Evolutionary conservation across 1,140 invertebrate genomes (phyloP), one percentile per base, ranked within the genome.

Genomic region (Drosophila jambulina): DNA sequence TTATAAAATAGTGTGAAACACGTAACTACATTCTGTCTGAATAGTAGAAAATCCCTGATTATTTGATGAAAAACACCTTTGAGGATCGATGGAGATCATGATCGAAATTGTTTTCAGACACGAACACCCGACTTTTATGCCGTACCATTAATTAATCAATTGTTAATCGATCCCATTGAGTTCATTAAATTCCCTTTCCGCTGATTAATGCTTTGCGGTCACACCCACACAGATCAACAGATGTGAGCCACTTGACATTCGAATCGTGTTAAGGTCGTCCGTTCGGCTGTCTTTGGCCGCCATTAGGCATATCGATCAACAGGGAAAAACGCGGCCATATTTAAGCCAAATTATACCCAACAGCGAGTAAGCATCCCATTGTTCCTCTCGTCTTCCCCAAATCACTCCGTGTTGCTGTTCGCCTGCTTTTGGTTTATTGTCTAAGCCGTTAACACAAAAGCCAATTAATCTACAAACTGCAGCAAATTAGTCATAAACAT

Each of bases 391-490:
- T 32, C 49, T 56, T 21, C 23, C 38, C 49, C 21, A 72, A 72
- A 49, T 71, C 36, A 80, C 57, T 69, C 74, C 38, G 70, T 63
- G 51, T 27, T 36, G 40, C 19, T 60, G 23, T 29, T 19, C 19
- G 40, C 46, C 12, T 48, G 32, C 29, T 43, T 27, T 65, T 58
- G 29, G 45, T 78, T 71, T 71, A 71, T 63, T 67, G 72, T 77
- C 53, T 76, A 43, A 53, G 78, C 77, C 82, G 75, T 86, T 86
- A 86, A 88, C 59, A 76, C 59, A 78, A 88, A 84, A 78, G 46
- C 65, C 80, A 87, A 90, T 90, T 87, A 90, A 90, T 87, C 85
- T 75, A 82, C 70, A 75, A 87, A 88, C 72, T 90, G 81, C 84
- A 75, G 70, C 67, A 75, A 83, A 87, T 87, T 80, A 82, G 76